Evolutionary conservation across 2,888 invertebrate genomes (phyloP).

Genomic region (Scotopteryx bipunctaria): DNA sequence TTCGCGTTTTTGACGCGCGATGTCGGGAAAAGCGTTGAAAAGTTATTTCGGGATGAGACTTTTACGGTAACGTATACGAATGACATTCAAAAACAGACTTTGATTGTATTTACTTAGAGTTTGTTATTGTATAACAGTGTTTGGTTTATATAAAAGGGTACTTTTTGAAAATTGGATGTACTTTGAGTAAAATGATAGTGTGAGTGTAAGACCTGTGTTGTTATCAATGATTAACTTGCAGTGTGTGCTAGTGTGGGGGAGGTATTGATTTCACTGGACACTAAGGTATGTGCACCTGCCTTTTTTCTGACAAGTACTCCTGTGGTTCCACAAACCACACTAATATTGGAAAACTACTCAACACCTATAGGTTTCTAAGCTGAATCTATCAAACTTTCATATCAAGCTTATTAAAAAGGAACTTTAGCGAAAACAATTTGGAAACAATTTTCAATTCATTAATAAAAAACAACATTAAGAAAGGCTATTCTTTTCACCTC

Average conservation of each 20-base stretch:
- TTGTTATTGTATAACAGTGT: constrained; percentile 16
- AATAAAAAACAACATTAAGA: too few species aligned
- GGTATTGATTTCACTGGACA: constrained; percentile 31
- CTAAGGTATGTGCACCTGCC: constrained; percentile 37
- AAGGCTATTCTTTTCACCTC: too few species aligned
- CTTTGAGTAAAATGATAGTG: constrained; percentile 27
- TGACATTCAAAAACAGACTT: constrained; percentile 20
- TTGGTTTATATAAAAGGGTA: constrained; percentile 16
- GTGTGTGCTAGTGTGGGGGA: constrained; percentile 26
- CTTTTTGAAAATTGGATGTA: constrained; percentile 31
- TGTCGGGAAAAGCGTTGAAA: constrained; percentile 51
- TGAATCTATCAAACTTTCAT: too few species aligned
- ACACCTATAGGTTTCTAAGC: too few species aligned
- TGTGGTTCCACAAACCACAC: constrained; percentile 4
- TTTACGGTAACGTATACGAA: constrained; percentile 35
- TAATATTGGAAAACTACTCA: background rate
- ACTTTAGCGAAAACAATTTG: too few species aligned
- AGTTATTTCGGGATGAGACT: constrained; percentile 43
- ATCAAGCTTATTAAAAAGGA: too few species aligned
- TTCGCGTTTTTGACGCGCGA: constrained; percentile 56
- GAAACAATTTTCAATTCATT: too few species aligned
- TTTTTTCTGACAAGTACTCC: constrained; percentile 21
- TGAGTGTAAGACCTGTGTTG: constrained; percentile 34
- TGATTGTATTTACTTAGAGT: background rate
- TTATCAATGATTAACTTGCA: constrained; percentile 34